Evolutionary conservation across 1,140 invertebrate genomes (phyloP).

Genomic region (Cyclargus thomasi): DNA sequence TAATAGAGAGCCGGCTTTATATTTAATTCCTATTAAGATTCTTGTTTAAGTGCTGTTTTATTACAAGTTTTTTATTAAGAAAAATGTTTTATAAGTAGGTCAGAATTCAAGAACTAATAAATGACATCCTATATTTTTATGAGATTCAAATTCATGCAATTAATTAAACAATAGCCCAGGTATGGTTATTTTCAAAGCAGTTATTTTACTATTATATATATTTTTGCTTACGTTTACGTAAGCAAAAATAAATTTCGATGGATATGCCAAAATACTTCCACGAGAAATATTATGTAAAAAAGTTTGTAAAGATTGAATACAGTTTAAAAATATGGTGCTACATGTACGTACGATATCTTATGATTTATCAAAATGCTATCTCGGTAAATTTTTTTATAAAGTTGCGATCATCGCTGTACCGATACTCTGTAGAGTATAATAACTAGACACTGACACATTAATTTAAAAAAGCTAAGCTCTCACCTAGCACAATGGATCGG

Average conservation of each 20-base stretch:
- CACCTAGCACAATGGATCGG: slow-evolving; percentile 2
- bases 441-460: slow-evolving; percentile 2
- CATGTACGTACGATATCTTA: too few species aligned
- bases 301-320: too few species aligned
- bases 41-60: not conserved
- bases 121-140: not conserved
- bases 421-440: not conserved
- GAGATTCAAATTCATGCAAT: too few species aligned
- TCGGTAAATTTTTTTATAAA: not conserved
- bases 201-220: too few species aligned
- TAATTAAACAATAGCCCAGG: too few species aligned
- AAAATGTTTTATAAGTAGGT: not conserved
- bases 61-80: not conserved
- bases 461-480: not conserved
- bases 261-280: too few species aligned
- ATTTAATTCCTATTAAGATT: slow-evolving; percentile 4
- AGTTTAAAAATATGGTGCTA: too few species aligned
- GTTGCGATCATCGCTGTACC: not conserved
- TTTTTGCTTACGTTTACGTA: too few species aligned
- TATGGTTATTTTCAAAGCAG: too few species aligned
- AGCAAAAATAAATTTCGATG: too few species aligned
- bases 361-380: too few species aligned
- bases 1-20: slow-evolving; percentile 13
- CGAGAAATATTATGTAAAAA: too few species aligned
- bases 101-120: not conserved